phyloP scores from a whole-genome alignment of 2,113 vertebrate species.

The Physeter macrocephalus region DNA sequence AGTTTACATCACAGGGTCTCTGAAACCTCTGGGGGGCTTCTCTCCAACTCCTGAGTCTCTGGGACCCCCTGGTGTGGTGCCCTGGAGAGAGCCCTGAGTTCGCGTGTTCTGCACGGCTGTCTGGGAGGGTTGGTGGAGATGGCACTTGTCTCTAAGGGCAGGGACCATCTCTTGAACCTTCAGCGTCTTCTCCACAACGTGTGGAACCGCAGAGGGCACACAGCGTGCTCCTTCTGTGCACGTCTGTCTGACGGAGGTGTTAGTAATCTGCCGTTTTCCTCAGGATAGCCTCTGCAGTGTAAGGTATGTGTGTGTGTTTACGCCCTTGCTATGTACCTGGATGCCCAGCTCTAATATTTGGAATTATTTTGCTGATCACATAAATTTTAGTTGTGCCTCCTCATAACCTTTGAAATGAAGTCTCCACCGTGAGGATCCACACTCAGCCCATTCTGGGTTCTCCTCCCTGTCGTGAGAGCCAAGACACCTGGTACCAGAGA shows the following conservation, averaged over 20 bases:
- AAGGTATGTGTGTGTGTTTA: neutral
- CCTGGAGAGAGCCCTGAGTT: neutral
- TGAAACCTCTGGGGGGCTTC: neutral
- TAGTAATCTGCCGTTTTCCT: neutral
- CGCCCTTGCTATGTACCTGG: neutral
- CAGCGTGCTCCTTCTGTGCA: neutral
- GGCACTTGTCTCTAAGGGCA: neutral
- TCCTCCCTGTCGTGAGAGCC: neutral
- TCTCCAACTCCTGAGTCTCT: neutral
- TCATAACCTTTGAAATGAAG: neutral
- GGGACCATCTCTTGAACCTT: neutral
- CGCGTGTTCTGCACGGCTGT: neutral
- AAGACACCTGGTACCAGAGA: neutral
- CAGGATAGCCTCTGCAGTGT: neutral
- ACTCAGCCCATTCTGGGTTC: neutral
- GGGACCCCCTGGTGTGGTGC: neutral
- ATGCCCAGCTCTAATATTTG: neutral
- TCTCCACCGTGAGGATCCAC: neutral
- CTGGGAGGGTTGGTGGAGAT: neutral
- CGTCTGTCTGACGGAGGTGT: neutral
- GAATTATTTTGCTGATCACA: neutral
- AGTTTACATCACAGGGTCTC: neutral
- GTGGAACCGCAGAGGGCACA: neutral
- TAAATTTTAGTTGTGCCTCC: neutral
- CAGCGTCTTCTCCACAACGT: neutral